These are phyloP conservation scores for Ooceraea biroi DNA, from an alignment of 1,140 invertebrate genomes.

Conservation along the genomic window DNA sequence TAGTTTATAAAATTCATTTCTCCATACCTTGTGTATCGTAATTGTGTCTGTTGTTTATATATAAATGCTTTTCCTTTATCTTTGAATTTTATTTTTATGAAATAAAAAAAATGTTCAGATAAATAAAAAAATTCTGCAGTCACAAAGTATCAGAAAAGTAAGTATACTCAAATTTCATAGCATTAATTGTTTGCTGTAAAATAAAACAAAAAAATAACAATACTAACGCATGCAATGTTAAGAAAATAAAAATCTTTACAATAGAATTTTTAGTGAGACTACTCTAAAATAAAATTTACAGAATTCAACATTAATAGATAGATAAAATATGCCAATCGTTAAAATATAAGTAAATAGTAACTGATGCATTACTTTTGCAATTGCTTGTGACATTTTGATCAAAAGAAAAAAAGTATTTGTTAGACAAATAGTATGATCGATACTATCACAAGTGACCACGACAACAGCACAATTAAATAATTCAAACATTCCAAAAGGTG, in stretches of 20 bases:
- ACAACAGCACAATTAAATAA: constrained; percentile 7
- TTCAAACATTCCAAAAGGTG: constrained; percentile 23
- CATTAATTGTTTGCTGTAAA: constrained; percentile 74
- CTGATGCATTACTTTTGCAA: not conserved
- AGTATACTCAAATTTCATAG: constrained; percentile 62
- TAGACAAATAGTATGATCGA: constrained; percentile 2
- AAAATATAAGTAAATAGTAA: constrained; percentile 35
- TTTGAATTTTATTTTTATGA: constrained; percentile 15
- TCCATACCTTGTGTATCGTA: constrained; percentile 82
- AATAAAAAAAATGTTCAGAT: constrained; percentile 51
- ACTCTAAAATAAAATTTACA: constrained; percentile 36
- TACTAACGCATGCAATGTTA: not conserved
- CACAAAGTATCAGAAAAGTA: constrained; percentile 46
- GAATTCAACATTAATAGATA: constrained; percentile 33
- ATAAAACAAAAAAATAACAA: constrained; percentile 59
- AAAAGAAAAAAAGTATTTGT: constrained; percentile 30
- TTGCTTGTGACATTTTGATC: not conserved
- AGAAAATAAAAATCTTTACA: constrained; percentile 55
- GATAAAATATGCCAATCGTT: not conserved
- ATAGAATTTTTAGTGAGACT: constrained; percentile 22
- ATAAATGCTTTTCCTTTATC: constrained; percentile 4
- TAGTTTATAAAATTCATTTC: constrained; percentile 66
- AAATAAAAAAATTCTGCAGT: constrained; percentile 58
- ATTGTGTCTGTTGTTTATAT: constrained; percentile 28
- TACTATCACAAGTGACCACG: too few species aligned